phyloP scores from a whole-genome alignment of 2,113 vertebrate species.

The Anser brachyrhynchus region DNA sequence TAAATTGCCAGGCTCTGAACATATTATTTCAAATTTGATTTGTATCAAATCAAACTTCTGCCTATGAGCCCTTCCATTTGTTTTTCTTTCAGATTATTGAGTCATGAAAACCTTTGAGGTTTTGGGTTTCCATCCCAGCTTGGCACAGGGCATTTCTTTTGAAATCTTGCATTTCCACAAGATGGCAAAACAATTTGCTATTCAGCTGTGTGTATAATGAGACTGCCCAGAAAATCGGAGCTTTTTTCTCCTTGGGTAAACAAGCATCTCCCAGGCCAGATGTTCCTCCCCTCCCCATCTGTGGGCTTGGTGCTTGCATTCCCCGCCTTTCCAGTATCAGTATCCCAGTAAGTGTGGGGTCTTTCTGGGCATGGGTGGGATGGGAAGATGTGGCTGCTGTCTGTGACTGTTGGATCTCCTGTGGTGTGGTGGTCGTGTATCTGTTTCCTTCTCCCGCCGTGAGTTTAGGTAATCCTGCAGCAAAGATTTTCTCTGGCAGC shows the following conservation, averaged over 20 bases:
- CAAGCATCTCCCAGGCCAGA: neutral
- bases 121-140: slow-evolving; percentile 32
- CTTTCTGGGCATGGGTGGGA: neutral
- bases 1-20: slow-evolving; percentile 38
- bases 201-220: neutral
- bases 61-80: slow-evolving; percentile 30
- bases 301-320: neutral
- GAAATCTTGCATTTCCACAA: slow-evolving; percentile 36
- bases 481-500: neutral
- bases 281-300: neutral
- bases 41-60: slow-evolving; percentile 52
- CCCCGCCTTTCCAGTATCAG: neutral
- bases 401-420: rapidly evolving
- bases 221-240: neutral
- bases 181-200: neutral
- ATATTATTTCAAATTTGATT: slow-evolving; percentile 40
- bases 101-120: slow-evolving; percentile 40
- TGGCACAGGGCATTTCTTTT: slow-evolving; percentile 14
- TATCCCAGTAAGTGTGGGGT: neutral
- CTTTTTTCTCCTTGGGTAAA: neutral
- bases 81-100: slow-evolving; percentile 38
- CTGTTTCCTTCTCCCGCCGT: neutral
- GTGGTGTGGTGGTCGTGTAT: rapidly evolving
- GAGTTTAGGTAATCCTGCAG: neutral
- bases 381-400: neutral